Percentiles rank a stretch among this genome's conserved stretches.
Evolutionary conservation across 2,888 invertebrate genomes (phyloP).

Genomic region (Rhopalosiphum nymphaeae): DNA sequence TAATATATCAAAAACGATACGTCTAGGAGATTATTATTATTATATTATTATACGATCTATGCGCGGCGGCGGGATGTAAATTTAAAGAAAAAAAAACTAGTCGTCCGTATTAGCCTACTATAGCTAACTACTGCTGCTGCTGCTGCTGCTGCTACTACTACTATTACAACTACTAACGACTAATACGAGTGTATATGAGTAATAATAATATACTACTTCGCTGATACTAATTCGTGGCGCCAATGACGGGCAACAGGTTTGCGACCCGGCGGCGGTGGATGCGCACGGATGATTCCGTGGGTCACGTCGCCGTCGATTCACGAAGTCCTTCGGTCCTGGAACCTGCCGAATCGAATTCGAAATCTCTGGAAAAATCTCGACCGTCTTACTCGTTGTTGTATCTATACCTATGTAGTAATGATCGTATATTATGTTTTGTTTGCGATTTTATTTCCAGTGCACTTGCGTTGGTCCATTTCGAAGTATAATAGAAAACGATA

Average conservation of each 20-base stretch:
- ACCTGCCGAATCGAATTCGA: neutral
- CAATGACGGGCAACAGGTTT: conserved; percentile 42
- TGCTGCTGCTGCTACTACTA: neutral
- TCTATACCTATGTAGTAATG: too few relatives aligned
- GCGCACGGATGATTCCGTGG: neutral
- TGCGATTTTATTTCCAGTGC: neutral
- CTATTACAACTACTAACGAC: neutral
- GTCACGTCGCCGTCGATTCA: neutral
- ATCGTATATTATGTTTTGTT: neutral
- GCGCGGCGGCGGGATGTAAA: neutral
- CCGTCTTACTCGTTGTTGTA: neutral
- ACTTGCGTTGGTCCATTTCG: neutral
- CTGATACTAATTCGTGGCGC: conserved; percentile 7
- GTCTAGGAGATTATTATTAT: conserved; percentile 11
- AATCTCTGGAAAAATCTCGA: neutral
- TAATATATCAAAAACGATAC: conserved; percentile 10
- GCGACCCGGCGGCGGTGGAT: neutral
- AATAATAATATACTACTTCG: neutral
- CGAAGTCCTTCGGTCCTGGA: neutral
- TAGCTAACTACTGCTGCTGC: neutral
- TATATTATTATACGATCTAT: neutral
- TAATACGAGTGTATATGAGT: too few relatives aligned
- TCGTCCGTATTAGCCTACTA: neutral
- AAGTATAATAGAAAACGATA: neutral
- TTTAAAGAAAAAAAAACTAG: conserved; percentile 24